A percentile compares a stretch with the other conserved stretches of the same genome.
These are phyloP conservation scores for Corythornis cristatus DNA, from an alignment of 2,113 vertebrate species.

Conservation along the genomic window DNA sequence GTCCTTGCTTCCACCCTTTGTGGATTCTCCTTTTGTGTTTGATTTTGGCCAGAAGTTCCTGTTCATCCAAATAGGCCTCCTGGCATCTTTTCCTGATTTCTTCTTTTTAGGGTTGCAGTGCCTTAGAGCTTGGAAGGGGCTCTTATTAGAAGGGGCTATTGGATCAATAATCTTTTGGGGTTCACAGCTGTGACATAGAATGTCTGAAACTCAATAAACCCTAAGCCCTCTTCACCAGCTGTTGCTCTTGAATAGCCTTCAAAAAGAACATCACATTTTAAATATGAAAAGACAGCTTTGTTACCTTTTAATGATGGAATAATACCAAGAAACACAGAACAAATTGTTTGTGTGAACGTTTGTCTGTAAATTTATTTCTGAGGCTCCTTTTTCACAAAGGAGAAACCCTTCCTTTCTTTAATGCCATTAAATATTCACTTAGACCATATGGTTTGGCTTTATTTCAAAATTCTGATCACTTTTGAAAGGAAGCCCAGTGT, in stretches of 20 bases:
- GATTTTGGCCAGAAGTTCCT: too few relatives aligned
- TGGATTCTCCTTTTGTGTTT: too few relatives aligned
- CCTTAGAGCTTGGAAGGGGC: too few relatives aligned
- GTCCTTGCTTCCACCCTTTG: too few relatives aligned
- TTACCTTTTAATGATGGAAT: neutral
- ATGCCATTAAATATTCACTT: neutral
- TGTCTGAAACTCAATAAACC: neutral
- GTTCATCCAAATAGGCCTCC: too few relatives aligned
- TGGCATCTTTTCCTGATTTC: too few relatives aligned
- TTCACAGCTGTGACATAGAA: conserved; percentile 12
- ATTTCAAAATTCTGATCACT: neutral
- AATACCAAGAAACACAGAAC: neutral
- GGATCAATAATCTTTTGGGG: neutral
- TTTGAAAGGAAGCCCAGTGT: neutral
- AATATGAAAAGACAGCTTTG: neutral
- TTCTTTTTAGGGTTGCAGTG: too few relatives aligned
- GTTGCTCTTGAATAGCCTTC: neutral
- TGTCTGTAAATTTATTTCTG: neutral
- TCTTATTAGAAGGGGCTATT: neutral
- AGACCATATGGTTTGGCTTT: neutral
- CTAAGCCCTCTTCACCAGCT: neutral
- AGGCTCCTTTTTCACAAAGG: neutral
- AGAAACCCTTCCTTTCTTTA: neutral
- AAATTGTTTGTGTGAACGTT: neutral
- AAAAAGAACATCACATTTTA: conserved; percentile 3